These are phyloP conservation scores for Zootoca vivipara DNA, from an alignment of 2,113 vertebrate genomes.

Conservation along the genomic window DNA sequence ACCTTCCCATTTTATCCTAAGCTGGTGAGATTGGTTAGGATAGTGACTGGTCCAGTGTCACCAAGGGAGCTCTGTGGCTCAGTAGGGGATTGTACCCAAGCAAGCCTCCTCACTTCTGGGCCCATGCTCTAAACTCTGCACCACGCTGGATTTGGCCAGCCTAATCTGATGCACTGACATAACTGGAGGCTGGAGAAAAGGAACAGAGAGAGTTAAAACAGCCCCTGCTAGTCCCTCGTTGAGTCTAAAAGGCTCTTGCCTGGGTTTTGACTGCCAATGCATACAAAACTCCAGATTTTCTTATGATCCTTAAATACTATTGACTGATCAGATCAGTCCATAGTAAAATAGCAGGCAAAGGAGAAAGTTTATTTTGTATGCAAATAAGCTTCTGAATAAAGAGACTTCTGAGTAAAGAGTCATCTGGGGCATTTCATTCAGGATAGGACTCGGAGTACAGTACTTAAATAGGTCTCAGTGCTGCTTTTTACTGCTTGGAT, in stretches of 20 bases:
- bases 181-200: neutral
- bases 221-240: neutral
- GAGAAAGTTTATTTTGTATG: neutral
- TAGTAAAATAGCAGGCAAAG: neutral
- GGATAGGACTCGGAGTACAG: neutral
- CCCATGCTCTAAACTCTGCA: too few relatives aligned
- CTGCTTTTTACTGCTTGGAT: neutral
- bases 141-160: neutral
- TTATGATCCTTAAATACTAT: neutral
- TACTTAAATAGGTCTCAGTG: neutral
- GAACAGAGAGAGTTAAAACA: neutral
- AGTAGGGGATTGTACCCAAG: too few relatives aligned
- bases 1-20: neutral
- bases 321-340: neutral
- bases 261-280: neutral
- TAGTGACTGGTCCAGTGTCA: neutral
- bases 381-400: neutral
- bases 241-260: neutral
- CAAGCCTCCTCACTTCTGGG: neutral
- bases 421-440: neutral
- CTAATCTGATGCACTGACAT: too few relatives aligned
- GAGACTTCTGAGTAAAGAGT: neutral
- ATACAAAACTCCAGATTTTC: neutral
- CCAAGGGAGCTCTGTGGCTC: too few relatives aligned
- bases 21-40: too few relatives aligned